phyloP scores from a whole-genome alignment of 2,888 invertebrate genomes.

The Cephus spinipes region DNA sequence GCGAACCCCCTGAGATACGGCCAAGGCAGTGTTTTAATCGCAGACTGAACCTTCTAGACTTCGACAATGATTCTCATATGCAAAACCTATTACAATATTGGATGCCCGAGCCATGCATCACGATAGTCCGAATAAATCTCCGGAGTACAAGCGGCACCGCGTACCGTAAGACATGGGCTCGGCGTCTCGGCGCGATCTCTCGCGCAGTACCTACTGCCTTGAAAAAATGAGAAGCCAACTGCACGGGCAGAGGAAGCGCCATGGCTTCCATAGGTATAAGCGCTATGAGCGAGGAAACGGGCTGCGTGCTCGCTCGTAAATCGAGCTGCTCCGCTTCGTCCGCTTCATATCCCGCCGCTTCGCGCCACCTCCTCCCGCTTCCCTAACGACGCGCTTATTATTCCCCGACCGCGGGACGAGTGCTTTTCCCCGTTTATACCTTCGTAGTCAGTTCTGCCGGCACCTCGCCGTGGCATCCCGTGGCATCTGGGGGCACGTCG shows the following conservation, averaged over 20 bases:
- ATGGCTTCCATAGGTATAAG: neutral
- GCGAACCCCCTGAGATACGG: conserved; percentile 63
- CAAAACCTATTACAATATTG: conserved; percentile 61
- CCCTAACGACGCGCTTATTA: too few species aligned
- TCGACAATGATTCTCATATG: conserved; percentile 55
- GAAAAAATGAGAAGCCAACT: neutral
- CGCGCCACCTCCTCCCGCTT: too few species aligned
- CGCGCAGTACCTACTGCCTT: neutral
- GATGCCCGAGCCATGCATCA: conserved; percentile 61
- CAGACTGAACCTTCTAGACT: conserved; percentile 41
- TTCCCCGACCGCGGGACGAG: too few species aligned
- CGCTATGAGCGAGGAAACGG: neutral
- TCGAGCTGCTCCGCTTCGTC: neutral
- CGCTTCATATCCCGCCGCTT: neutral
- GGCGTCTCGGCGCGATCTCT: neutral
- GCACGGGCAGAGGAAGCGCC: neutral
- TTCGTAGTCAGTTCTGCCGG: too few species aligned
- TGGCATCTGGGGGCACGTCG: too few species aligned
- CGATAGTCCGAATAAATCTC: conserved; percentile 65
- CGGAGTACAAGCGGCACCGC: conserved; percentile 58
- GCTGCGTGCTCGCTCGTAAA: neutral
- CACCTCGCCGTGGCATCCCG: too few species aligned
- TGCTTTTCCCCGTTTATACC: too few species aligned
- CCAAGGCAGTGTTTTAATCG: conserved; percentile 65
- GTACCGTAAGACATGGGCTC: neutral